phyloP scores from a whole-genome alignment of 2,888 invertebrate genomes.

The Hetaerina titia region DNA sequence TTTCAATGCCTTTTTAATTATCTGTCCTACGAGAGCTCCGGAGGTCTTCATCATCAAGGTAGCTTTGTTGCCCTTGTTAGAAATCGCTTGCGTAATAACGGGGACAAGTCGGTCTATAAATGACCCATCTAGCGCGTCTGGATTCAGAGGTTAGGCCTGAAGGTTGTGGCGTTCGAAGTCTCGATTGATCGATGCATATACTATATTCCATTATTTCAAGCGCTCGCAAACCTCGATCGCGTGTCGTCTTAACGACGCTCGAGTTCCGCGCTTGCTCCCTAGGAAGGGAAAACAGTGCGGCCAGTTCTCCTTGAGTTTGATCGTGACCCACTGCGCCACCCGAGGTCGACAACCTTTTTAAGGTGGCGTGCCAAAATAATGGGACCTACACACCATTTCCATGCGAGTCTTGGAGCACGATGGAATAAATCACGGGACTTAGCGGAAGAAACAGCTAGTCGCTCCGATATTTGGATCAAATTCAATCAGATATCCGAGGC shows the following conservation, averaged over 20 bases:
- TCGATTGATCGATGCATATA: too few relatives aligned
- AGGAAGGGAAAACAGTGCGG: conserved; percentile 33
- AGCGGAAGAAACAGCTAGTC: neutral
- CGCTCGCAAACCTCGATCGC: neutral
- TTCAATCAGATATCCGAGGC: neutral
- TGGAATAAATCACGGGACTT: neutral
- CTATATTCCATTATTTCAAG: too few relatives aligned
- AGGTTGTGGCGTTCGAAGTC: too few relatives aligned
- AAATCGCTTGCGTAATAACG: too few relatives aligned
- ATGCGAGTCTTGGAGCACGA: neutral
- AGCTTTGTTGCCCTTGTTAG: too few relatives aligned
- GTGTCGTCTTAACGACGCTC: neutral
- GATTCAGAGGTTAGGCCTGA: too few relatives aligned
- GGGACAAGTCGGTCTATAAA: too few relatives aligned
- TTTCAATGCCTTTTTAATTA: neutral
- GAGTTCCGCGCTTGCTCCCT: neutral
- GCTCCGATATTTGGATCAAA: neutral
- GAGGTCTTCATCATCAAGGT: too few relatives aligned
- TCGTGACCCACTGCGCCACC: conserved; percentile 47
- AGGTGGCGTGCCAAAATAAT: neutral
- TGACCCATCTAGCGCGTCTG: too few relatives aligned
- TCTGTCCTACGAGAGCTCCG: neutral
- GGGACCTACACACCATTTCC: neutral
- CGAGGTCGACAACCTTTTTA: conserved; percentile 33
- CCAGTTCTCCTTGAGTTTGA: conserved; percentile 14